Evolutionary conservation across 2,797 vertebrate genomes (phyloP).

Genomic region (Sebastes kiyomatsui): DNA sequence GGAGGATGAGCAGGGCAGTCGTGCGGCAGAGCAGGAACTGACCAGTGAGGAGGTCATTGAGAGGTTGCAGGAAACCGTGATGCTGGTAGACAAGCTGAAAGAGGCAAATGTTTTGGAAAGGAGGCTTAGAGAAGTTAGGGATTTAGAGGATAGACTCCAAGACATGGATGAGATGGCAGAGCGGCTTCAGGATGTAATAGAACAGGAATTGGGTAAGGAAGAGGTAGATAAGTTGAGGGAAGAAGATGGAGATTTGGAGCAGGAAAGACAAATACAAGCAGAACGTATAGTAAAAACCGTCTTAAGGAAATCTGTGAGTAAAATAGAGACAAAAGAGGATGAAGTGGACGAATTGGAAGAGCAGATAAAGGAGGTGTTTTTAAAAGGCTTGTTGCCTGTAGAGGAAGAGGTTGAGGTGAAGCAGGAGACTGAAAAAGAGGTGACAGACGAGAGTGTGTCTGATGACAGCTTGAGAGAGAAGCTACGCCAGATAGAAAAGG

Average conservation of each 20-base stretch:
- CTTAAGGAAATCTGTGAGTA: slow-evolving; percentile 32
- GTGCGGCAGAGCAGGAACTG: slow-evolving; percentile 10
- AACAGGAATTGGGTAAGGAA: slow-evolving; percentile 59
- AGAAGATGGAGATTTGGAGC: slow-evolving; percentile 31
- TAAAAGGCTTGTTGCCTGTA: slow-evolving; percentile 68
- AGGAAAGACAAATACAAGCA: neutral
- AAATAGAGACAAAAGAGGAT: neutral
- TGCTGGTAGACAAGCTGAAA: slow-evolving; percentile 46
- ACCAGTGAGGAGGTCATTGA: slow-evolving; percentile 37
- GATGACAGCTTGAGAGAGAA: slow-evolving; percentile 44
- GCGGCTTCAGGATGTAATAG: slow-evolving; percentile 64
- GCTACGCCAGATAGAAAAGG: slow-evolving; percentile 39
- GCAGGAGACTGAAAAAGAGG: slow-evolving; percentile 9
- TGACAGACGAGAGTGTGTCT: neutral
- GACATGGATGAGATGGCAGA: slow-evolving; percentile 70
- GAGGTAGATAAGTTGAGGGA: slow-evolving; percentile 55
- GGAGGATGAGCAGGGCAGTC: slow-evolving; percentile 27
- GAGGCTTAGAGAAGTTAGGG: slow-evolving; percentile 70
- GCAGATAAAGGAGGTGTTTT: slow-evolving; percentile 75
- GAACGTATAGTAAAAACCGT: slow-evolving; percentile 1
- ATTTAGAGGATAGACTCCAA: slow-evolving; percentile 72
- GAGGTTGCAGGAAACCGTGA: slow-evolving; percentile 41
- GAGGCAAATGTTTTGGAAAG: slow-evolving; percentile 60
- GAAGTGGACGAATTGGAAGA: slow-evolving; percentile 73
- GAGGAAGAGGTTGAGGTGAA: slow-evolving; percentile 34